Evolutionary conservation across 1,140 invertebrate genomes (phyloP).

Genomic region (Pentalonia nigronervosa): DNA sequence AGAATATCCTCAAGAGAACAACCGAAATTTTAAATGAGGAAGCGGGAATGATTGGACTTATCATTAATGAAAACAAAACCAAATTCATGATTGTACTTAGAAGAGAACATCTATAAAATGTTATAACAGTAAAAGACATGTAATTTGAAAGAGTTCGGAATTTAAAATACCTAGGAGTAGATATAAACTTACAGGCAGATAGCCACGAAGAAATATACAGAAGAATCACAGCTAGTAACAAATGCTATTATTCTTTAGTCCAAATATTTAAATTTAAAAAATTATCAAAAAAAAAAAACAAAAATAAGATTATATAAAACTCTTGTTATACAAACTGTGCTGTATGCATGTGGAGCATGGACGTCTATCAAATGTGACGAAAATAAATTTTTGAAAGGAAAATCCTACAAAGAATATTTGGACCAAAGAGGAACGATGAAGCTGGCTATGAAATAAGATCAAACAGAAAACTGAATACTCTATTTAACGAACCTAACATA

Average conservation of each 20-base stretch:
- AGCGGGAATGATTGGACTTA: background rate
- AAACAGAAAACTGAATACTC: too few species aligned
- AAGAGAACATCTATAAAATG: background rate
- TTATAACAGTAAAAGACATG: background rate
- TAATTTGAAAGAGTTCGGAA: background rate
- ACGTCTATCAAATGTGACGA: too few species aligned
- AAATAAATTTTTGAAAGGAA: too few species aligned
- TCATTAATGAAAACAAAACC: background rate
- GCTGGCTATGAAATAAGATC: too few species aligned
- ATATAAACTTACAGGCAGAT: background rate
- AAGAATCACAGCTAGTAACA: background rate
- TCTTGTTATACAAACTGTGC: too few species aligned
- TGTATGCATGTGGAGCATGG: too few species aligned
- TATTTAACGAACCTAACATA: too few species aligned
- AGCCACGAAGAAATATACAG: background rate
- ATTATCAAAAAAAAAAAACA: background rate
- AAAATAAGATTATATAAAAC: too few species aligned
- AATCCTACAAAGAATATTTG: too few species aligned
- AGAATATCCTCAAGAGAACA: background rate
- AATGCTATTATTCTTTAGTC: background rate
- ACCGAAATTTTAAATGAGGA: background rate
- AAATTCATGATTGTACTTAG: background rate
- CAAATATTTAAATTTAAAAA: background rate
- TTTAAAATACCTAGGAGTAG: background rate
- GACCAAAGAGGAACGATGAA: too few species aligned